A percentile compares a stretch with the other conserved stretches of the same genome.
Conservation (phyloP, 2,113 vertebrate species). For the Sorex fumeus region DNA sequence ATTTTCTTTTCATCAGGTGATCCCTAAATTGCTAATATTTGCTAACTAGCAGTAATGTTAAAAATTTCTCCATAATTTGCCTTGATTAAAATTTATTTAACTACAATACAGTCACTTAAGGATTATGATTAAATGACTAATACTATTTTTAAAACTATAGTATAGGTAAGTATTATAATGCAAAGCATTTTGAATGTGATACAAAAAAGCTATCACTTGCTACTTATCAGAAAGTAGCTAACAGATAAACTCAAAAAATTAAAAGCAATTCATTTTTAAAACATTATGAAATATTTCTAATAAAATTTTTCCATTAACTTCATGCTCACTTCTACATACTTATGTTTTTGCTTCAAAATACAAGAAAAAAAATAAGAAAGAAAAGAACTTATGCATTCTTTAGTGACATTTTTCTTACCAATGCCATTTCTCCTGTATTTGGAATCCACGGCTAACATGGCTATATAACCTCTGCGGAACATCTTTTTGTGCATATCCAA, state of each 20-base stretch:
- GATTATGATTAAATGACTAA: neutral
- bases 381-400: constrained; percentile 70
- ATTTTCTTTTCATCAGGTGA: neutral
- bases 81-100: constrained; percentile 3
- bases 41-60: constrained; percentile 30
- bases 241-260: constrained; percentile 49
- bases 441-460: constrained; percentile 99
- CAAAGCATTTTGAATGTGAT: constrained; percentile 53
- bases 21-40: constrained; percentile 38
- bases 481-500: constrained; percentile 99
- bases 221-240: constrained; percentile 53
- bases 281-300: constrained; percentile 54
- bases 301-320: constrained; percentile 44
- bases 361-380: constrained; percentile 26
- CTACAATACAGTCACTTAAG: neutral
- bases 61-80: constrained; percentile 43
- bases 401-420: constrained; percentile 92
- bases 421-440: constrained; percentile 99
- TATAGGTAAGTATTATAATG: neutral
- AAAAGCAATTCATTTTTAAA: constrained; percentile 26
- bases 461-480: constrained; percentile 99
- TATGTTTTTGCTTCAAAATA: constrained; percentile 70
- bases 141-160: constrained; percentile 40
- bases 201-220: constrained; percentile 53
- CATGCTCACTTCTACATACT: constrained; percentile 64